A percentile compares a stretch with the other conserved stretches of the same genome.
Conservation (phyloP, 2,113 vertebrate species). For the Leptocoma aspasia region DNA sequence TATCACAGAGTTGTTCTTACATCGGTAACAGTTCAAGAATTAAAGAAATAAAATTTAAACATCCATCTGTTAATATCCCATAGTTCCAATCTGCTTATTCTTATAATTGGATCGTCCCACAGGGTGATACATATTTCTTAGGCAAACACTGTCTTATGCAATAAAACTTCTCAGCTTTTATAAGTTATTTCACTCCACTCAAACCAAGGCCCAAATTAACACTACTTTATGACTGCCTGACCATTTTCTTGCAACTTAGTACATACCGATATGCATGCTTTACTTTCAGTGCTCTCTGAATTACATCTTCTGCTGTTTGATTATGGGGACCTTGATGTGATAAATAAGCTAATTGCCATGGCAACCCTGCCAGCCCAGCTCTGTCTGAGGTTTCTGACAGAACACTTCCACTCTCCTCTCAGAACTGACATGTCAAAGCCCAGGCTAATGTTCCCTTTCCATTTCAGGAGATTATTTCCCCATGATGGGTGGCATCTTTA, state of each 20-base stretch:
- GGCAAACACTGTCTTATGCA: neutral
- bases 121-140: neutral
- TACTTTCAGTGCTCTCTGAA: neutral
- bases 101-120: neutral
- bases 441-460: neutral
- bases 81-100: neutral
- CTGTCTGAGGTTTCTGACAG: neutral
- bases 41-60: neutral
- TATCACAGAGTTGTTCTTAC: neutral
- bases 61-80: neutral
- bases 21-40: neutral
- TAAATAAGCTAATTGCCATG: slow-evolving; percentile 39
- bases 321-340: neutral
- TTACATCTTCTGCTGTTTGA: slow-evolving; percentile 6
- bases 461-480: slow-evolving; percentile 4
- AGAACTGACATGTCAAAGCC: neutral
- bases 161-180: neutral
- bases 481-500: neutral
- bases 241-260: neutral
- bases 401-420: neutral
- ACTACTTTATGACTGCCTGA: neutral
- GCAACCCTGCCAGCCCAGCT: slow-evolving; percentile 19
- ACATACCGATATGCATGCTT: neutral
- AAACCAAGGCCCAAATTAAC: neutral
- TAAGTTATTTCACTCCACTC: neutral